Evolutionary conservation across 2,797 vertebrate genomes (phyloP).

Genomic region (Crypturellus tataupa): DNA sequence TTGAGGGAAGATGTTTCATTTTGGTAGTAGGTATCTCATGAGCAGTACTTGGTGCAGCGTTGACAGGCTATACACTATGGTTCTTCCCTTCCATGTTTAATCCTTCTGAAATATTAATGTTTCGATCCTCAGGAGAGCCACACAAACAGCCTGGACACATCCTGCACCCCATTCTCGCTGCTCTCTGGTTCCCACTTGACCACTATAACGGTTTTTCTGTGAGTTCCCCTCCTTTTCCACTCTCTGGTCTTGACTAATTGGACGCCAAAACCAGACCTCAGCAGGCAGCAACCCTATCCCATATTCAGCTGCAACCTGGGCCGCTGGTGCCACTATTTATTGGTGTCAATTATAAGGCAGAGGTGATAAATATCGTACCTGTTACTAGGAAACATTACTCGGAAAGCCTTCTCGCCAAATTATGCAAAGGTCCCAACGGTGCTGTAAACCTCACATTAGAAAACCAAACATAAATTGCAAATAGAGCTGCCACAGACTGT

Average conservation of each 20-base stretch:
- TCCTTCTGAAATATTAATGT: not conserved
- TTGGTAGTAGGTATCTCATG: not conserved
- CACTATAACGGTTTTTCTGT: not conserved
- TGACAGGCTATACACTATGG: not conserved
- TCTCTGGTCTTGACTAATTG: not conserved
- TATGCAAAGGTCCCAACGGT: not conserved
- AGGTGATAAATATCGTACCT: not conserved
- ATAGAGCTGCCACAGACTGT: not conserved
- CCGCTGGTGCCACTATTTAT: not conserved
- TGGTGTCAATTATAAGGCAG: not conserved
- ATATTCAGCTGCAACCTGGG: not conserved
- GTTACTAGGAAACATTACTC: conserved; percentile 15
- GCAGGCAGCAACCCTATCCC: not conserved
- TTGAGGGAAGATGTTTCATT: not conserved
- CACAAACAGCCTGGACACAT: not conserved
- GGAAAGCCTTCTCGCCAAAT: not conserved
- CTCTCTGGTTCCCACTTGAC: not conserved
- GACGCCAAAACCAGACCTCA: not conserved
- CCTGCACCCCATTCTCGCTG: not conserved
- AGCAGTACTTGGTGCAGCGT: not conserved
- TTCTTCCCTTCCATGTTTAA: not conserved
- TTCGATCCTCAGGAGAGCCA: not conserved
- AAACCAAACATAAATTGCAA: not conserved
- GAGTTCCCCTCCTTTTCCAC: not conserved
- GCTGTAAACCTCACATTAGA: not conserved